A percentile compares a stretch with the other conserved stretches of the same genome.
Conservation (phyloP, 2,797 vertebrate genomes). For the Chelidonichthys spinosus region DNA sequence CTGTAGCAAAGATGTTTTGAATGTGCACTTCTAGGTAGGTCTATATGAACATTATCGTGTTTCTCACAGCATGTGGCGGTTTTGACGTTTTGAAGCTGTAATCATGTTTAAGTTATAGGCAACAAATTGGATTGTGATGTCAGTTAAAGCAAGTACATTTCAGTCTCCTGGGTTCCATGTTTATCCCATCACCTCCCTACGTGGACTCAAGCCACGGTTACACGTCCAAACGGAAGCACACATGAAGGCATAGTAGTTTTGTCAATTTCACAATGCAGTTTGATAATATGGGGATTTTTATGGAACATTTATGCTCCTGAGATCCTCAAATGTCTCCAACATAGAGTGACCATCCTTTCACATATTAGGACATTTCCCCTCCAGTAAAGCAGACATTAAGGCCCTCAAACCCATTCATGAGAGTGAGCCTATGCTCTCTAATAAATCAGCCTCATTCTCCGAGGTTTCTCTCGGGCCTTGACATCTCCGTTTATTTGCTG, state of each 20-base stretch:
- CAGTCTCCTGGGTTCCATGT: not conserved
- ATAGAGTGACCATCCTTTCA: constrained; percentile 8
- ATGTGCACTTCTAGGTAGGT: not conserved
- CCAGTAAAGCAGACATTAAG: constrained; percentile 2
- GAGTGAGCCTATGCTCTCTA: constrained; percentile 44
- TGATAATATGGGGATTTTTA: not conserved
- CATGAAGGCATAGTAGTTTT: not conserved
- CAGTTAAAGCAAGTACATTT: not conserved
- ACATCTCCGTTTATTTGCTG: constrained; percentile 66
- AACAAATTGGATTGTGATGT: not conserved
- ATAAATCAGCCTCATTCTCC: constrained; percentile 52
- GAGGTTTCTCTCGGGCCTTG: constrained; percentile 38
- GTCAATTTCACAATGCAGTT: not conserved
- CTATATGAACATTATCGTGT: not conserved
- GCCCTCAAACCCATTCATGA: constrained; percentile 38
- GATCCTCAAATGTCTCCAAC: constrained; percentile 5
- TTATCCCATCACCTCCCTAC: not conserved
- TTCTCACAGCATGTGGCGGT: not conserved
- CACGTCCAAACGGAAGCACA: not conserved
- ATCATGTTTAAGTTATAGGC: not conserved
- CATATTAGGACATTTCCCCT: not conserved
- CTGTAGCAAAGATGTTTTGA: not conserved
- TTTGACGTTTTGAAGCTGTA: not conserved
- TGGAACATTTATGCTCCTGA: not conserved
- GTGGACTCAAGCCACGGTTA: not conserved